These are phyloP conservation scores for Drosophila nasuta DNA, from an alignment of 1,140 invertebrate species.

Conservation along the genomic window DNA sequence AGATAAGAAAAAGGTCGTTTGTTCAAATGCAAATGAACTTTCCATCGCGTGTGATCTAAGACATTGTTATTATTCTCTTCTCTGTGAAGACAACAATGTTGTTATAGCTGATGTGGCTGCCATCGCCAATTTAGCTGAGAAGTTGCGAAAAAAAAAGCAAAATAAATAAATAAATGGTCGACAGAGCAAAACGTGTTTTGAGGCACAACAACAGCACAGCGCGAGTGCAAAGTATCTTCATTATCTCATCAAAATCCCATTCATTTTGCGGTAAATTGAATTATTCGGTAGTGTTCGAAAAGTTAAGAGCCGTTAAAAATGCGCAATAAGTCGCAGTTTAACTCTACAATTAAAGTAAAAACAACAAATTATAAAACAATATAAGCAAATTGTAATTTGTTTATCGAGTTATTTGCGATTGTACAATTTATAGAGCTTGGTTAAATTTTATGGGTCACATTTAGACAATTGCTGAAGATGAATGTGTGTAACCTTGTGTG, in stretches of 20 bases:
- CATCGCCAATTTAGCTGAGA: slow-evolving; percentile 17
- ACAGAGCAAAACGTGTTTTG: slow-evolving; percentile 28
- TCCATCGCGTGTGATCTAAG: slow-evolving; percentile 26
- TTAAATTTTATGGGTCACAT: slow-evolving; percentile 5
- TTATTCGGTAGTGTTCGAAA: slow-evolving; percentile 29
- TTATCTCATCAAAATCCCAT: slow-evolving; percentile 41
- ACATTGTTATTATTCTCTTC: slow-evolving; percentile 33
- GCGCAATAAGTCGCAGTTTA: slow-evolving; percentile 5
- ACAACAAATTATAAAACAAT: background rate
- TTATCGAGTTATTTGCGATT: background rate
- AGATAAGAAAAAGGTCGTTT: slow-evolving; percentile 12
- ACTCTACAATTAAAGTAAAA: slow-evolving; percentile 4
- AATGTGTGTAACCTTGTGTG: slow-evolving; percentile 14
- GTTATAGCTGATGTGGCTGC: slow-evolving; percentile 10
- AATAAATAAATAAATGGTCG: background rate
- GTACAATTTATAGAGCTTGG: too few relatives aligned
- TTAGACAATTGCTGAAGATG: slow-evolving; percentile 31
- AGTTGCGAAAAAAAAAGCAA: slow-evolving; percentile 27
- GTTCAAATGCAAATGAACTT: slow-evolving; percentile 40
- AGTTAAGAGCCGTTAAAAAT: slow-evolving; percentile 10
- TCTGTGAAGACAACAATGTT: too few relatives aligned
- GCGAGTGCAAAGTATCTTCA: slow-evolving; percentile 8
- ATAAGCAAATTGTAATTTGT: background rate
- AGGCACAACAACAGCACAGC: slow-evolving; percentile 6
- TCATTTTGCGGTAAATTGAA: slow-evolving; percentile 42